A percentile compares a stretch with the other conserved stretches of the same genome.
phyloP scores from a whole-genome alignment of 2,888 invertebrate species.

The Thyatira batis region DNA sequence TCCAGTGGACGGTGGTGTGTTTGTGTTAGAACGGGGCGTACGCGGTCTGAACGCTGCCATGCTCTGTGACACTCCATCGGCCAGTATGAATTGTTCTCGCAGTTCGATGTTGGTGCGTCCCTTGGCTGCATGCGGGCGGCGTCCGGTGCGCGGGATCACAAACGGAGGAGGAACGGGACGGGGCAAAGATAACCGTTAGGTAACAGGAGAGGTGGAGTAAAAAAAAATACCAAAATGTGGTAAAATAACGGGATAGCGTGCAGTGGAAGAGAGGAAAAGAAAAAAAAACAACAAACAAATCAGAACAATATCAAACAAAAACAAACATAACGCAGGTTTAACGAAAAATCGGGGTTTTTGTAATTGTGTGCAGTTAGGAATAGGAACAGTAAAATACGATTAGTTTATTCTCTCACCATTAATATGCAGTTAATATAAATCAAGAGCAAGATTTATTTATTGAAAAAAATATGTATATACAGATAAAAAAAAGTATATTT shows the following conservation, averaged over 20 bases:
- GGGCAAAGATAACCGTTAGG: constrained; percentile 72
- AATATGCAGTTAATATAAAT: constrained; percentile 56
- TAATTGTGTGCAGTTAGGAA: constrained; percentile 76
- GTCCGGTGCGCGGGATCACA: constrained; percentile 73
- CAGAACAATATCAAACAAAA: constrained; percentile 78
- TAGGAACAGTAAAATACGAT: constrained; percentile 73
- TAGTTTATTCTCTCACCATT: constrained; percentile 77
- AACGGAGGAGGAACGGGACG: constrained; percentile 52
- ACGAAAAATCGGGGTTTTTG: constrained; percentile 49
- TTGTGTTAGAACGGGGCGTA: constrained; percentile 91
- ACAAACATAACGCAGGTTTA: constrained; percentile 65
- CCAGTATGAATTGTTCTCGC: constrained; percentile 99
- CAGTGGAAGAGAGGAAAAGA: constrained; percentile 74
- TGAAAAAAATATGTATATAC: constrained; percentile 5
- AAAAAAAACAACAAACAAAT: constrained; percentile 81
- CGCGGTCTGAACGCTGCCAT: constrained; percentile 99
- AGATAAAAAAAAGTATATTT: no score
- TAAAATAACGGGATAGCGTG: constrained; percentile 73
- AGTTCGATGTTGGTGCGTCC: constrained; percentile 99
- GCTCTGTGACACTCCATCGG: constrained; percentile 98
- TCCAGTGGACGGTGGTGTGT: constrained; percentile 87
- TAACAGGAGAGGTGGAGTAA: constrained; percentile 55
- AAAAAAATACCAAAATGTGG: constrained; percentile 73
- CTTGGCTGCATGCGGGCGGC: constrained; percentile 92
- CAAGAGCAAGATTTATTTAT: constrained; percentile 65